Evolutionary conservation across 2,113 vertebrate genomes (phyloP), one percentile per base, ranked within the genome.

Genomic region (Passer montanus): DNA sequence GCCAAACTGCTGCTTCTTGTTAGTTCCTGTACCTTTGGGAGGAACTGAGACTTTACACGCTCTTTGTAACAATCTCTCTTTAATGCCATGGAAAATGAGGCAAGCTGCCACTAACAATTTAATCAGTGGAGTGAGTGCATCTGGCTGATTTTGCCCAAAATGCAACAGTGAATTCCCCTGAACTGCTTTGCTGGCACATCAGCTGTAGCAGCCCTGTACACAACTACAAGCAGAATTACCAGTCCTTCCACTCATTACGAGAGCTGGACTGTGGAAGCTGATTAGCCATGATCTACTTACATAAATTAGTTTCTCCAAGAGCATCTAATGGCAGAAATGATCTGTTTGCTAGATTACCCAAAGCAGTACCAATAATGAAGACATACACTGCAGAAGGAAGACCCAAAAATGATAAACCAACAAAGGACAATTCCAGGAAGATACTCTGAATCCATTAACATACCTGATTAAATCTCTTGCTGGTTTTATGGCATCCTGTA

Each of bases 31-130:
- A 43, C 62, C 10, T 74, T 28, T 20, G 43, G 68, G 80, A 77
- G 23, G 72, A 11, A 68, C 52, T 0, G 3, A 84, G 63, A 19
- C 37, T 69, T 69, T 1, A 30, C 18, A 37, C 0, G 0, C 26
- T 77, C 24, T 63, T 58, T 27, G 11, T 66, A 39, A 88, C 87
- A 74, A 73, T 28, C 18, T 69, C 53, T 56, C 85, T 52, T 62
- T 37, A 63, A 59, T 2, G 17, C 22, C 80, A 44, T 1, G 16
- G 49, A 56, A 88, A 86, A 69, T 9, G 21, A 64, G 30, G 43
- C 1, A 5, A 39, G 13, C 20, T 66, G 50, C 67, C 43, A 50
- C 55, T 28, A 72, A 84, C 13, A 41, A 50, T 35, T 66, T 41
- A 50, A 33, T 47, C 30, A 52, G 30, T 20, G 39, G 30, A 64